Evolutionary conservation across 2,113 vertebrate genomes (phyloP).

Genomic region (Sinocyclocheilus maitianheensis): DNA sequence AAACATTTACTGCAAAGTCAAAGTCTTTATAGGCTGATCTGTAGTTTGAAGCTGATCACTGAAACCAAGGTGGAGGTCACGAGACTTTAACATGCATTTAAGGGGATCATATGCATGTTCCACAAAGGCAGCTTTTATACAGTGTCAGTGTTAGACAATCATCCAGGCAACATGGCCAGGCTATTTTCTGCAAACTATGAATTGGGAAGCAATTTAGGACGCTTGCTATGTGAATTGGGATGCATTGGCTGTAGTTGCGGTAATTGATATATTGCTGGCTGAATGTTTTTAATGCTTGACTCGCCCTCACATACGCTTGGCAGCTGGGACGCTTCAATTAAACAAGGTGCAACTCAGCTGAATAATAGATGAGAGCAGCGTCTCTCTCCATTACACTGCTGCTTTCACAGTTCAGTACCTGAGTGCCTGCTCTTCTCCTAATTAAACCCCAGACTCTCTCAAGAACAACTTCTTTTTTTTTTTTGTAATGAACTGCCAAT

Average conservation of each 20-base stretch:
- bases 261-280: slow-evolving; percentile 33
- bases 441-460: neutral
- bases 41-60: neutral
- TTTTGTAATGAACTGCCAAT: neutral
- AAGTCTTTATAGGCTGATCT: neutral
- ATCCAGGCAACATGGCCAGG: neutral
- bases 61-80: neutral
- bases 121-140: neutral
- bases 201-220: neutral
- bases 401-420: slow-evolving; percentile 38
- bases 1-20: neutral
- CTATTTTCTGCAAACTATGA: neutral
- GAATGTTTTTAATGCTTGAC: slow-evolving; percentile 30
- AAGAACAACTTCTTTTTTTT: neutral
- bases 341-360: slow-evolving; percentile 53
- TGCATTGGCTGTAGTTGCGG: neutral
- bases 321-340: slow-evolving; percentile 70
- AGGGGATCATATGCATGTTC: neutral
- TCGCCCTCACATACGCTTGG: slow-evolving; percentile 40
- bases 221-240: neutral
- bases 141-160: neutral
- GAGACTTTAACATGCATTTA: neutral
- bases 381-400: slow-evolving; percentile 53
- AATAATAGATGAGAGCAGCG: slow-evolving; percentile 70
- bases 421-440: neutral